These are phyloP conservation scores for Dendroctonus ponderosae DNA, from an alignment of 1,140 invertebrate genomes.

Conservation along the genomic window DNA sequence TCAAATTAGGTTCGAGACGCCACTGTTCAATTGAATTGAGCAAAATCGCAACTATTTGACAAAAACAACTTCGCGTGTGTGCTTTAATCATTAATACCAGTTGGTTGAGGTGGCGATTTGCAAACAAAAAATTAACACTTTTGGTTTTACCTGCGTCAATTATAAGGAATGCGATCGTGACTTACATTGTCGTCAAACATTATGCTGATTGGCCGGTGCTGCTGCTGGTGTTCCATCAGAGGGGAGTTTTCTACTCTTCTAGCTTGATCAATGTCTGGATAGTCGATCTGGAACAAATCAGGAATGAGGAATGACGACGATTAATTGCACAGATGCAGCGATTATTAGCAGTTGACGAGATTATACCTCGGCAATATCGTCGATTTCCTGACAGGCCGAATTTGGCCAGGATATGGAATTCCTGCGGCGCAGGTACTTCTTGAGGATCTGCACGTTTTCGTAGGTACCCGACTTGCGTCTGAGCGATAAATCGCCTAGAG, in stretches of 20 bases:
- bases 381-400: conserved; percentile 19
- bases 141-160: conserved; percentile 5
- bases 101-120: background rate
- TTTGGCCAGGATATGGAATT: conserved; percentile 47
- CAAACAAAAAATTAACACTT: conserved; percentile 16
- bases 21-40: no score
- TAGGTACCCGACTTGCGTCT: conserved; percentile 30
- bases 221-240: conserved; percentile 49
- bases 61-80: background rate
- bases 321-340: background rate
- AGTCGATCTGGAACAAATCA: conserved; percentile 70
- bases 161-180: conserved; percentile 1
- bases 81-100: conserved; percentile 4
- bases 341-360: background rate
- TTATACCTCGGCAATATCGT: conserved; percentile 32
- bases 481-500: conserved; percentile 35
- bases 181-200: conserved; percentile 63
- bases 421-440: conserved; percentile 37
- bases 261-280: conserved; percentile 69
- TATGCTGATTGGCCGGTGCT: conserved; percentile 61
- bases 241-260: conserved; percentile 47
- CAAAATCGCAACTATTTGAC: no score
- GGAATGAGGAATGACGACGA: no score
- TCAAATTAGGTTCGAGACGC: no score
- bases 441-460: conserved; percentile 35